Base-by-base conservation (phyloP, 2,797 vertebrate genomes). In the Myotis planiceps region DNA sequence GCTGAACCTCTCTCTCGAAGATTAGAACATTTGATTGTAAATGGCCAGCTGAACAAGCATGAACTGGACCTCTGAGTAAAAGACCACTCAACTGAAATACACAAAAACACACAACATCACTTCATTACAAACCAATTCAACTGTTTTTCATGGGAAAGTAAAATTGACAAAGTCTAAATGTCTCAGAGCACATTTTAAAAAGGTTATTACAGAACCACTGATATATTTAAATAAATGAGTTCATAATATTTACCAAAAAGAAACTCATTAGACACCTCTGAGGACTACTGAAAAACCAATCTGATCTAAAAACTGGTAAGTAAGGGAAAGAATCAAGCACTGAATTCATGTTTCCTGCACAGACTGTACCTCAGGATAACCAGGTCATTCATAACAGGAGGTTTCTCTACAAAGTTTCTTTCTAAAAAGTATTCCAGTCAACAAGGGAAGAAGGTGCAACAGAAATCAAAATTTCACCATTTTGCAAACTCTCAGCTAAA, bases 81-180 rank as follows among this genome's bases (percentile, higher is more conserved):
- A 69, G 1, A 82, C 39, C 42, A 82, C 3, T 51, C 49, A 69
- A 72, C 16, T 82, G 81, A 88, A 80, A 76, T 27, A 58, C 12
- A 72, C 27, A 42, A 8, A 76, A 7, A 47, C 53, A 60, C 34
- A 71, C 25, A 87, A 13, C 16, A 66, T 37, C 65, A 37, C 25
- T 85, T 80, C 81, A 32, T 87, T 75, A 94, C 32, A 58, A 75
- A 81, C 27, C 82, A 80, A 58, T 86, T 68, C 39, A 75, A 81
- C 47, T 47, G 27, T 25, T 91, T 80, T 83, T n/a, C 63, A 69
- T 21, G 49, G 27, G 34, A 88, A 83, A 58, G 51, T 51, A 71
- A 92, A 92, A 82, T 0, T 45, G 23, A 37, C 45, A 79, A 69
- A 58, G 65, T 85, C 45, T 84, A 93, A 68, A 65, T 65, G 32